Percentiles rank a stretch among this genome's conserved stretches.
These are phyloP conservation scores for Parasteatoda lunata DNA, from an alignment of 2,888 invertebrate species.

Conservation along the genomic window DNA sequence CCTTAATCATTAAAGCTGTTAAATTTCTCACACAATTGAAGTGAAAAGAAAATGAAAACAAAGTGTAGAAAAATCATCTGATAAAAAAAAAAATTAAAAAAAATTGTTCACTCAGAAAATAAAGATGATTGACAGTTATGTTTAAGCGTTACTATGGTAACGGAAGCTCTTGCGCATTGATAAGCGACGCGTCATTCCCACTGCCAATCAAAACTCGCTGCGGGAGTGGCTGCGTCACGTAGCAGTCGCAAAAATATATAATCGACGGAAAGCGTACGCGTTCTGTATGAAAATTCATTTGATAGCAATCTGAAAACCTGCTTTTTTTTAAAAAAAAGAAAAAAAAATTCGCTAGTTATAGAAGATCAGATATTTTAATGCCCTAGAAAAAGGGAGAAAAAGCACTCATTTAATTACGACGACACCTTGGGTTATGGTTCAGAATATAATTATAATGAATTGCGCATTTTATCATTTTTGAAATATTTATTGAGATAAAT, in stretches of 20 bases:
- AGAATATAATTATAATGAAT: not conserved
- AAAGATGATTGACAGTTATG: slow-evolving; percentile 62
- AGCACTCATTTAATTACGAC: slow-evolving; percentile 2
- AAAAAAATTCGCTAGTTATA: not conserved
- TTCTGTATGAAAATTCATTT: slow-evolving; percentile 44
- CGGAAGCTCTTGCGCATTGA: slow-evolving; percentile 67
- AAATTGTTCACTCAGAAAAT: slow-evolving; percentile 13
- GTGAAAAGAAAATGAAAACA: slow-evolving; percentile 4
- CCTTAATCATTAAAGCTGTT: slow-evolving; percentile 50
- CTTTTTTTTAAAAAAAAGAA: not conserved
- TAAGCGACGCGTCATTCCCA: slow-evolving; percentile 56
- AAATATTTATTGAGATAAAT: too few relatives aligned
- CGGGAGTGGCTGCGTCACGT: slow-evolving; percentile 62
- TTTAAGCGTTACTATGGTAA: slow-evolving; percentile 55
- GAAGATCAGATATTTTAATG: not conserved
- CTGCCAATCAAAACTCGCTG: slow-evolving; percentile 52
- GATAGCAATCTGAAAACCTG: slow-evolving; percentile 25
- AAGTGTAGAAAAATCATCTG: slow-evolving; percentile 6
- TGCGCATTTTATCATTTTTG: too few relatives aligned
- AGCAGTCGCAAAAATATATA: slow-evolving; percentile 46
- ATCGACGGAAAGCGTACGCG: slow-evolving; percentile 46
- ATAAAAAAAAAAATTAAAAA: slow-evolving; percentile 4
- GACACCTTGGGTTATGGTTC: slow-evolving; percentile 1
- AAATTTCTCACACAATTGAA: slow-evolving; percentile 61
- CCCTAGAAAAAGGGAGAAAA: not conserved